Conservation (phyloP, 92 coral and sea anemone genomes). For the Actinostola sp. region DNA sequence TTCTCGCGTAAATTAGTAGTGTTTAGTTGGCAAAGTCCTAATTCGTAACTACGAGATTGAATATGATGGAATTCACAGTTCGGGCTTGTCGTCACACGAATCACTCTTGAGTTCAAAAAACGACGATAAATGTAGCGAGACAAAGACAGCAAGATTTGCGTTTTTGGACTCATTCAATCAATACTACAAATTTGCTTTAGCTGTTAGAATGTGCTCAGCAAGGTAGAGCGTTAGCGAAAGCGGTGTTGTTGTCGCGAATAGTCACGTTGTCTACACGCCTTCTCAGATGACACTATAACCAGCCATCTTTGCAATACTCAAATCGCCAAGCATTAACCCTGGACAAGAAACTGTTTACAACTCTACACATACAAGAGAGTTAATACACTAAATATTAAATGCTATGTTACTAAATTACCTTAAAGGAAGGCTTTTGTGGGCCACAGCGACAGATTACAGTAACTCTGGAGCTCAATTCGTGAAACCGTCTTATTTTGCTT, state of each 20-base stretch:
- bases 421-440: background rate
- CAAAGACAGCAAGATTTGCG: conserved; percentile 3
- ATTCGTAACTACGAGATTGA: conserved; percentile 7
- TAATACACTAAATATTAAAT: background rate
- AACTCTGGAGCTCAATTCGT: conserved; percentile 8
- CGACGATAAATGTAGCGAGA: conserved; percentile 67
- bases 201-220: background rate
- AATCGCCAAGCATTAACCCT: conserved; percentile 5
- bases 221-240: background rate
- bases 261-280: conserved; percentile 90
- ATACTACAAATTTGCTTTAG: background rate
- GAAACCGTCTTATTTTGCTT: conserved; percentile 91
- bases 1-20: background rate
- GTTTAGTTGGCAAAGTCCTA: conserved; percentile 9
- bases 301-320: conserved; percentile 76
- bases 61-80: conserved; percentile 84
- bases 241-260: conserved; percentile 34
- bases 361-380: background rate
- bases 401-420: conserved; percentile 19
- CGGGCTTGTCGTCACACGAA: conserved; percentile 63
- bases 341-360: background rate
- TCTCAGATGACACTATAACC: conserved; percentile 81
- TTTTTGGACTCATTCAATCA: background rate
- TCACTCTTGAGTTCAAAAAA: conserved; percentile 75
- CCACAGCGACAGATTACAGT: background rate